A percentile compares a stretch with the other conserved stretches of the same genome.
Evolutionary conservation across 2,888 invertebrate species (phyloP).

Genomic region (Sisyra nigra): DNA sequence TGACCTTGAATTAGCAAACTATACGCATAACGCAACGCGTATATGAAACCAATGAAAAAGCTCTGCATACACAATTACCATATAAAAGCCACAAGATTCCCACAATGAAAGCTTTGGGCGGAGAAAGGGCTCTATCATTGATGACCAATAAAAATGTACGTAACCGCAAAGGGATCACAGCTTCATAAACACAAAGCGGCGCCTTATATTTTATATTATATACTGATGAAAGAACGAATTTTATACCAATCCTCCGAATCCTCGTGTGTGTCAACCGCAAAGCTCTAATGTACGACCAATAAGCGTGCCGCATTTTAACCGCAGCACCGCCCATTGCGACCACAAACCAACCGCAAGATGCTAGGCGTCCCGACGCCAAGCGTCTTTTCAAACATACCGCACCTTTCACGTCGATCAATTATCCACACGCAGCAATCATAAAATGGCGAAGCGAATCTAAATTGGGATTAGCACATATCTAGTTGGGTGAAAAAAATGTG

Average conservation of each 20-base stretch:
- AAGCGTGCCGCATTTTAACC: conserved; percentile 5
- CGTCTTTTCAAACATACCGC: neutral
- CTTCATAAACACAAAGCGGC: conserved; percentile 9
- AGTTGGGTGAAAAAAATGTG: no score
- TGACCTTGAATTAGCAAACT: no score
- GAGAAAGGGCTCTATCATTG: neutral
- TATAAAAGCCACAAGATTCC: conserved; percentile 3
- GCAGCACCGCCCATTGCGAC: conserved; percentile 8
- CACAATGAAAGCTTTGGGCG: no score
- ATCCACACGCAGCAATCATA: no score
- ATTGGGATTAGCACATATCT: no score
- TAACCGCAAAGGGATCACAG: neutral
- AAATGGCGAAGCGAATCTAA: no score
- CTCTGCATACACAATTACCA: no score
- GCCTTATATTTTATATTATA: conserved; percentile 9
- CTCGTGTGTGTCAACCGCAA: conserved; percentile 40
- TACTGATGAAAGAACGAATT: conserved; percentile 7
- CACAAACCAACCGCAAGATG: conserved; percentile 30
- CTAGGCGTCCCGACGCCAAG: conserved; percentile 25
- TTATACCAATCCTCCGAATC: neutral
- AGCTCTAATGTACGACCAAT: conserved; percentile 23
- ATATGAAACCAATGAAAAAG: no score
- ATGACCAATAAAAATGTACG: conserved; percentile 2
- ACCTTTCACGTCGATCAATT: no score
- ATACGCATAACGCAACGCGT: no score